Conservation (phyloP, 2,888 invertebrate species). For the Stegana nigrithorax region DNA sequence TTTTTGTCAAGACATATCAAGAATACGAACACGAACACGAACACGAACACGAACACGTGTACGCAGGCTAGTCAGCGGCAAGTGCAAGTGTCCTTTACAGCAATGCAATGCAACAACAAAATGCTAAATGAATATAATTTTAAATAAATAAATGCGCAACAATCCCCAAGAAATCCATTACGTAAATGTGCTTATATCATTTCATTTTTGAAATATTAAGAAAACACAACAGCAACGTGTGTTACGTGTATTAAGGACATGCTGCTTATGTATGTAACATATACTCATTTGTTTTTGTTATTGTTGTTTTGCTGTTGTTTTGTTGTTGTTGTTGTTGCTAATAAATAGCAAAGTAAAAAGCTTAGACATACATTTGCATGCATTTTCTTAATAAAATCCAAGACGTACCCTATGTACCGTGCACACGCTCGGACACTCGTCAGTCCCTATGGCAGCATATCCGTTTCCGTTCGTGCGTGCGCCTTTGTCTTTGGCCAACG, state of each 20-base stretch:
- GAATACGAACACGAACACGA: neutral
- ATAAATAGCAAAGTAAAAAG: constrained; percentile 15
- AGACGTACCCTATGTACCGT: neutral
- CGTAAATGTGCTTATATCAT: constrained; percentile 10
- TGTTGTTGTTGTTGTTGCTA: neutral
- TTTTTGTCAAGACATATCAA: neutral
- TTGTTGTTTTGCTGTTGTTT: constrained; percentile 4
- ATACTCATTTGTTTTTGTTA: neutral
- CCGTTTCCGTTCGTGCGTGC: constrained; percentile 13
- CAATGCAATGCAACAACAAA: too few species aligned
- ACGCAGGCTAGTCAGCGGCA: neutral
- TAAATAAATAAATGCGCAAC: neutral
- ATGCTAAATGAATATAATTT: constrained; percentile 1
- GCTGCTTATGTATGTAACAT: too few species aligned
- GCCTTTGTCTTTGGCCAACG: neutral
- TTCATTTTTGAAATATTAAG: neutral
- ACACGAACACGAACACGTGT: neutral
- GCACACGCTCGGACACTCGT: neutral
- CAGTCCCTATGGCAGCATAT: constrained; percentile 7
- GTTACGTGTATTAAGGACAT: neutral
- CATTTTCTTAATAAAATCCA: constrained; percentile 13
- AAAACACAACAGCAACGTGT: neutral
- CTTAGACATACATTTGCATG: constrained; percentile 14
- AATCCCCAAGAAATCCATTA: constrained; percentile 12
- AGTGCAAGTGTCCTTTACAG: too few species aligned